Conservation (phyloP, 1,140 invertebrate species). For the Papilio aristodemus region DNA sequence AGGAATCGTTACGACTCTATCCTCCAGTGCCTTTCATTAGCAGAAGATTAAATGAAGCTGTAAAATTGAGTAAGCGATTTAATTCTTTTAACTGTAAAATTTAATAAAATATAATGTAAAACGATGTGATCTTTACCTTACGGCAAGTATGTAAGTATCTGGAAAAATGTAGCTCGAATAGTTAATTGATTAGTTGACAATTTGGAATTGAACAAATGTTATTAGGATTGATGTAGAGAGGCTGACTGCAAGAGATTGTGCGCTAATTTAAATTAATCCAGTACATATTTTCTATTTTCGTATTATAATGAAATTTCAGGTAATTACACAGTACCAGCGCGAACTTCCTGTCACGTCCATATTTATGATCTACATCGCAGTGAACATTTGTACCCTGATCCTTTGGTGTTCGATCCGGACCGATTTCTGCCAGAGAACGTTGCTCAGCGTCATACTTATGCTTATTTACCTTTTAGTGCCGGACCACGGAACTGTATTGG, state of each 20-base stretch:
- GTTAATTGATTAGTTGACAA: too few relatives aligned
- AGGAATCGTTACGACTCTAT: constrained; percentile 84
- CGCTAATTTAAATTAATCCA: too few relatives aligned
- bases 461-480: constrained; percentile 73
- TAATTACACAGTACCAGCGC: constrained; percentile 75
- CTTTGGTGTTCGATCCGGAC: constrained; percentile 88
- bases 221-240: too few relatives aligned
- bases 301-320: constrained; percentile 47
- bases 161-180: too few relatives aligned
- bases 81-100: not conserved
- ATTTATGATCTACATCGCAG: constrained; percentile 85
- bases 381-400: constrained; percentile 84
- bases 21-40: constrained; percentile 87
- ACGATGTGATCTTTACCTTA: too few relatives aligned
- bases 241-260: too few relatives aligned
- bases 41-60: constrained; percentile 81
- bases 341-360: constrained; percentile 79
- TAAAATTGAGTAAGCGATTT: constrained; percentile 78
- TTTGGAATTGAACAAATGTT: too few relatives aligned
- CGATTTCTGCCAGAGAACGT: constrained; percentile 85
- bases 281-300: too few relatives aligned
- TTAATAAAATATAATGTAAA: too few relatives aligned
- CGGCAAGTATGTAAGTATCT: not conserved
- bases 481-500: constrained; percentile 87
- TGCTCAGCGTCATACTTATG: constrained; percentile 82